Percentiles rank a stretch among this genome's conserved stretches.
Conservation (phyloP, 1,140 invertebrate genomes). For the Drosophila pallidifrons region DNA sequence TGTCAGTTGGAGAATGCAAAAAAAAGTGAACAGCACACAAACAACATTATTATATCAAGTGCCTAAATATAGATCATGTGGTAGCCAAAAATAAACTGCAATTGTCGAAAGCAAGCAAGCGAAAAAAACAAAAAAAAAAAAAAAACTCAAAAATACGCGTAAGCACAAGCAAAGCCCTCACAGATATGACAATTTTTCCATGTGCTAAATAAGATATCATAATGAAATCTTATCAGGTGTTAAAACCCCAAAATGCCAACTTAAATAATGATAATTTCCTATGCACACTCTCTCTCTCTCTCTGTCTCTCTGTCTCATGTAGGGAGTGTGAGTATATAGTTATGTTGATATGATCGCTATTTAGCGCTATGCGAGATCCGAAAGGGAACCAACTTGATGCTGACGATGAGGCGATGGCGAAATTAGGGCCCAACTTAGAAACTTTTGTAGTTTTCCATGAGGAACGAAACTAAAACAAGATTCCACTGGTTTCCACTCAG, state of each 20-base stretch:
- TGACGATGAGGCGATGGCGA: constrained; percentile 4
- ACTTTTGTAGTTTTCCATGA: constrained; percentile 65
- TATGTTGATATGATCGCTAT: constrained; percentile 12
- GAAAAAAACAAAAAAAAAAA: background rate
- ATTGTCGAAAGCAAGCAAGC: constrained; percentile 17
- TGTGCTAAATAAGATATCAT: constrained; percentile 73
- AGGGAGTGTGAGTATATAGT: constrained; percentile 16
- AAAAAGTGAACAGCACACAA: background rate
- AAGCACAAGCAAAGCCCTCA: background rate
- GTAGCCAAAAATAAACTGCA: constrained; percentile 42
- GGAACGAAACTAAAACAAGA: constrained; percentile 38
- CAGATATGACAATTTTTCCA: constrained; percentile 70
- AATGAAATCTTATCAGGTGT: constrained; percentile 79
- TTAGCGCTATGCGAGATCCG: constrained; percentile 33
- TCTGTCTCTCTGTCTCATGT: too few relatives aligned
- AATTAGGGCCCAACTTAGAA: constrained; percentile 30
- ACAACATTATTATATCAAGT: constrained; percentile 6
- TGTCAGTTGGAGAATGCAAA: constrained; percentile 7
- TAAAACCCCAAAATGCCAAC: constrained; percentile 65
- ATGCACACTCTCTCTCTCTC: constrained; percentile 8
- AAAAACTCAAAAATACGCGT: constrained; percentile 16
- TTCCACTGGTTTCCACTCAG: constrained; percentile 22
- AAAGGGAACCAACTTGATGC: constrained; percentile 37
- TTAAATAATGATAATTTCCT: constrained; percentile 48
- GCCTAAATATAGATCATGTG: constrained; percentile 20